Percentiles rank a stretch among this genome's conserved stretches.
These are phyloP conservation scores for Bombus picipes DNA, from an alignment of 1,140 invertebrate genomes.

Conservation along the genomic window DNA sequence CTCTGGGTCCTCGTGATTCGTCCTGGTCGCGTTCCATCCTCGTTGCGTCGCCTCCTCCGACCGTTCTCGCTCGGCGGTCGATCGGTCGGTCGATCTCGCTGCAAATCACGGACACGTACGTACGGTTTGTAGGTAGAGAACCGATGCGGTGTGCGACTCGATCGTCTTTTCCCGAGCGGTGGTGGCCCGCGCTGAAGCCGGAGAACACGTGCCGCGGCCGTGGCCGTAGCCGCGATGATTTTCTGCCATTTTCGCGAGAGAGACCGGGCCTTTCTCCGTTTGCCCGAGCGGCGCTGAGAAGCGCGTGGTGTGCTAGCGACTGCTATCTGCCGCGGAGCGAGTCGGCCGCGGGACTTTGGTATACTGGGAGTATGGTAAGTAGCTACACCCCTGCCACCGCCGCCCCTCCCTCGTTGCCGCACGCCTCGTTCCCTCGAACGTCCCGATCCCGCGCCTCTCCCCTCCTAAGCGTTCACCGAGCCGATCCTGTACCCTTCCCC, in stretches of 20 bases:
- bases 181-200: no score
- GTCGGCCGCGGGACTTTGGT: slow-evolving; percentile 77
- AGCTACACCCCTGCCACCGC: slow-evolving; percentile 79
- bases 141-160: no score
- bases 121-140: no score
- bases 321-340: slow-evolving; percentile 77
- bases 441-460: slow-evolving; percentile 59
- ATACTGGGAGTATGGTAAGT: slow-evolving; percentile 81
- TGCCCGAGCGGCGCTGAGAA: slow-evolving; percentile 54
- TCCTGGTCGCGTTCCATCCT: background rate
- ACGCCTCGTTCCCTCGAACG: slow-evolving; percentile 59
- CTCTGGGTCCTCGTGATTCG: background rate
- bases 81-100: background rate
- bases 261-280: slow-evolving; percentile 25
- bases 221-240: slow-evolving; percentile 35
- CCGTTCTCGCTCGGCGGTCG: no score
- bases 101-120: background rate
- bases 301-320: slow-evolving; percentile 73
- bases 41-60: no score
- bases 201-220: background rate
- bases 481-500: slow-evolving; percentile 39
- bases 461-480: slow-evolving; percentile 37
- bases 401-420: slow-evolving; percentile 57
- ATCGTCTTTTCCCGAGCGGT: no score
- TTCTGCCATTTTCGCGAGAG: slow-evolving; percentile 36